A percentile compares a stretch with the other conserved stretches of the same genome.
phyloP scores from a whole-genome alignment of 92 coral and sea anemone genomes.

The Micromussa lordhowensis region DNA sequence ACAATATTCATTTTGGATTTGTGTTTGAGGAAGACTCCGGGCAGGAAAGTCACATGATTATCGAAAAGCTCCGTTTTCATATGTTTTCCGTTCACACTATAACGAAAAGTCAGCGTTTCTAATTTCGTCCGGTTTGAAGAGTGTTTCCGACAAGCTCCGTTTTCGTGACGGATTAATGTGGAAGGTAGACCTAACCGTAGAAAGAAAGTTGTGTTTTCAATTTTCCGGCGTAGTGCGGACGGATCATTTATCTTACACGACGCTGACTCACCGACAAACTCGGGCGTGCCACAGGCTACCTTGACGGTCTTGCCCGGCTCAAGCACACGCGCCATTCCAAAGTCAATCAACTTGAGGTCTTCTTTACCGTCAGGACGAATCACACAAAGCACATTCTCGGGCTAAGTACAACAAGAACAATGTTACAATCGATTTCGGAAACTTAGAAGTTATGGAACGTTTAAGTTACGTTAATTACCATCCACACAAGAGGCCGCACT shows the following conservation, averaged over 20 bases:
- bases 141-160: no score
- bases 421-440: not conserved
- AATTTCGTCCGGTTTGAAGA: no score
- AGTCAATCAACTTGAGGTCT: conserved; percentile 95
- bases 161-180: no score
- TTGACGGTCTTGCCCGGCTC: conserved; percentile 84
- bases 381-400: conserved; percentile 97
- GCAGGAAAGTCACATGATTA: no score
- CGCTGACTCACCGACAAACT: conserved; percentile 90
- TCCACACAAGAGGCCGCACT: not conserved
- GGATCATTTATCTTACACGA: not conserved
- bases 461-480: no score
- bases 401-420: conserved; percentile 52
- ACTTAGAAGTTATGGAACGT: not conserved
- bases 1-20: not conserved
- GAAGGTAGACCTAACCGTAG: no score
- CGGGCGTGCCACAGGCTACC: conserved; percentile 99
- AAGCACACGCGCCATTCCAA: conserved; percentile 95
- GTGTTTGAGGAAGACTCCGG: no score
- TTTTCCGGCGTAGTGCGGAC: no score
- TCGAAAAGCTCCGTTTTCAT: no score
- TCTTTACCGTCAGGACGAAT: conserved; percentile 93
- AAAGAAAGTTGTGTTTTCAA: no score
- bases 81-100: no score
- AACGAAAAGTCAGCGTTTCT: no score